phyloP scores from a whole-genome alignment of 2,113 vertebrate species.

The Xiphophorus hellerii region DNA sequence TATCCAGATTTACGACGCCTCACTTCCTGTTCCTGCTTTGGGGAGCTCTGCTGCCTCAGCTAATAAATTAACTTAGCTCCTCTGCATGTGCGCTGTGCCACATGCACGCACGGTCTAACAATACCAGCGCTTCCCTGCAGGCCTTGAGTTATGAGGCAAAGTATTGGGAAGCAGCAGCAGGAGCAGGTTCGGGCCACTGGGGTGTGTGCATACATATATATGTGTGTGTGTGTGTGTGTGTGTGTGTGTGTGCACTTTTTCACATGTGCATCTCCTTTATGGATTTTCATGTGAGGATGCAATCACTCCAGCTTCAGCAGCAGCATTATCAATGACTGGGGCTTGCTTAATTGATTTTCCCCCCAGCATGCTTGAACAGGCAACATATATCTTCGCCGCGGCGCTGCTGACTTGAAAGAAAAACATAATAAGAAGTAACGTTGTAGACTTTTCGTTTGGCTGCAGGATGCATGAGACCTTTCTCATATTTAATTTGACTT shows the following conservation, averaged over 20 bases:
- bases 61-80: conserved; percentile 79
- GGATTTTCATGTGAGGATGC: conserved; percentile 69
- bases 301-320: conserved; percentile 55
- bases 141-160: conserved; percentile 75
- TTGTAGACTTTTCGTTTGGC: conserved; percentile 31
- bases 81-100: conserved; percentile 54
- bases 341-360: conserved; percentile 76
- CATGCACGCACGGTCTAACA: conserved; percentile 71
- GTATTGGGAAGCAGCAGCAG: conserved; percentile 66
- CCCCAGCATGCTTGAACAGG: conserved; percentile 60
- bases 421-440: conserved; percentile 20
- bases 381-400: conserved; percentile 60
- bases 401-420: conserved; percentile 28
- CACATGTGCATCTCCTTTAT: conserved; percentile 50
- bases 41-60: conserved; percentile 73
- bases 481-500: conserved; percentile 61
- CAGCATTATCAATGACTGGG: conserved; percentile 73
- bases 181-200: conserved; percentile 46
- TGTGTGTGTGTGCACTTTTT: not conserved
- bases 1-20: conserved; percentile 78
- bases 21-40: conserved; percentile 77
- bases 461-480: conserved; percentile 36
- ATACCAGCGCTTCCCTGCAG: conserved; percentile 68
- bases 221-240: not conserved
- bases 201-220: conserved; percentile 16